These are phyloP conservation scores for Pinna nobilis DNA, from an alignment of 1,140 invertebrate genomes.

Conservation along the genomic window DNA sequence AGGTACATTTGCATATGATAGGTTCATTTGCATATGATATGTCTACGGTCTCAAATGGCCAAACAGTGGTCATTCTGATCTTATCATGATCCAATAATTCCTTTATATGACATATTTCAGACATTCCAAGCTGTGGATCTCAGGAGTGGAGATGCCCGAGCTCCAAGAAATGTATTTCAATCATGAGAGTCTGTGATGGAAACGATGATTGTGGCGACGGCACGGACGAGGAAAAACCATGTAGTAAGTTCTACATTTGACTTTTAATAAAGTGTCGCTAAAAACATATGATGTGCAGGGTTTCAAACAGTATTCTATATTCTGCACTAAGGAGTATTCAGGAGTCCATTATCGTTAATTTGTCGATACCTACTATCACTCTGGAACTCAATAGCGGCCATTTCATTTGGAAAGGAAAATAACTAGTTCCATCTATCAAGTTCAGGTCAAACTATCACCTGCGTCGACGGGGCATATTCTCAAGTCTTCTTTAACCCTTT, in stretches of 20 bases:
- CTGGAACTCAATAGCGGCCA: background rate
- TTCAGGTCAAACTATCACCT: too few species aligned
- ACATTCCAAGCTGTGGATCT: slow-evolving; percentile 82
- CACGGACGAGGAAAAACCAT: slow-evolving; percentile 90
- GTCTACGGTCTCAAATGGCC: too few species aligned
- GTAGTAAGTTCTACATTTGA: slow-evolving; percentile 81
- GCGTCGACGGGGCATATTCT: too few species aligned
- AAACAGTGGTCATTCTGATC: slow-evolving; percentile 3
- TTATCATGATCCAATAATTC: background rate
- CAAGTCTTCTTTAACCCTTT: too few species aligned
- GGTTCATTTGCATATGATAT: too few species aligned
- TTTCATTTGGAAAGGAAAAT: background rate
- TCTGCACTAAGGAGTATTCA: background rate
- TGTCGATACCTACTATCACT: background rate
- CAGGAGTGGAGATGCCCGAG: slow-evolving; percentile 93
- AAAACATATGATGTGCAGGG: background rate
- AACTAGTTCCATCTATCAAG: background rate
- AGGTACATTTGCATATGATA: background rate
- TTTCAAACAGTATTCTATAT: background rate
- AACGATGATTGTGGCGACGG: slow-evolving; percentile 92
- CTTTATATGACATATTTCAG: slow-evolving; percentile 34
- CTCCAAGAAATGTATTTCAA: slow-evolving; percentile 89
- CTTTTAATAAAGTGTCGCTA: background rate
- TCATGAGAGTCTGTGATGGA: slow-evolving; percentile 91
- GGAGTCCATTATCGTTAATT: slow-evolving; percentile 2